Conservation (phyloP, 2,797 vertebrate genomes). For the Neosilurus hyrtlii region DNA sequence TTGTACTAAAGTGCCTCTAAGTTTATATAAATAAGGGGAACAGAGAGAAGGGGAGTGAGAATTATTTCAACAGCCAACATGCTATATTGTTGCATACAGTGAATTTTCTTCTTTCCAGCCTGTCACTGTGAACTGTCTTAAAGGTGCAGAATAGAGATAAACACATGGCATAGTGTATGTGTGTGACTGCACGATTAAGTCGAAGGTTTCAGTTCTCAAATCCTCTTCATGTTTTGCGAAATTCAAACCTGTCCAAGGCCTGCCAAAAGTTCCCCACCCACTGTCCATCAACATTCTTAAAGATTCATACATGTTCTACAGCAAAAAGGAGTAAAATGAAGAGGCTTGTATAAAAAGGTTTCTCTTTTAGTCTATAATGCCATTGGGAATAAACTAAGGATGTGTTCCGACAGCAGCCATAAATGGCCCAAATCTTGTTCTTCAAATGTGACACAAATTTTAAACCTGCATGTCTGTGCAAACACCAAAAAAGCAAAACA, state of each 20-base stretch:
- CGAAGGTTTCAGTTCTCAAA: conserved; percentile 33
- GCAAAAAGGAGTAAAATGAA: not conserved
- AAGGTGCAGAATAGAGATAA: conserved; percentile 31
- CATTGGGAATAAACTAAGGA: conserved; percentile 5
- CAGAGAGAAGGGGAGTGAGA: not conserved
- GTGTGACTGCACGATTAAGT: conserved; percentile 32
- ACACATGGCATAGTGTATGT: conserved; percentile 28
- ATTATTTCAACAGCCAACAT: conserved; percentile 2
- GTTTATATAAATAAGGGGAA: not conserved
- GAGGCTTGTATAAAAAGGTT: not conserved
- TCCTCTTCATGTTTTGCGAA: conserved; percentile 40
- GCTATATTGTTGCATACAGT: not conserved
- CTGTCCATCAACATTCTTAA: conserved; percentile 29
- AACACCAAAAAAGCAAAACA: not conserved
- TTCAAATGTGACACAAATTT: not conserved
- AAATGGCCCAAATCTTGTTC: not conserved
- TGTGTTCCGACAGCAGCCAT: not conserved
- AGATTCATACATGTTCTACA: conserved; percentile 16
- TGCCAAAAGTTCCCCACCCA: conserved; percentile 27
- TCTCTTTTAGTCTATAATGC: not conserved
- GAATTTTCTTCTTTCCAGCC: conserved; percentile 11
- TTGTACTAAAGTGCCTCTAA: not conserved
- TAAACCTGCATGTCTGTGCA: not conserved
- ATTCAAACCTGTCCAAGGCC: conserved; percentile 40
- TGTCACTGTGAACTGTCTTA: conserved; percentile 25